These are phyloP conservation scores for Phylloscopus trochilus DNA, from an alignment of 2,113 vertebrate species.

Conservation along the genomic window DNA sequence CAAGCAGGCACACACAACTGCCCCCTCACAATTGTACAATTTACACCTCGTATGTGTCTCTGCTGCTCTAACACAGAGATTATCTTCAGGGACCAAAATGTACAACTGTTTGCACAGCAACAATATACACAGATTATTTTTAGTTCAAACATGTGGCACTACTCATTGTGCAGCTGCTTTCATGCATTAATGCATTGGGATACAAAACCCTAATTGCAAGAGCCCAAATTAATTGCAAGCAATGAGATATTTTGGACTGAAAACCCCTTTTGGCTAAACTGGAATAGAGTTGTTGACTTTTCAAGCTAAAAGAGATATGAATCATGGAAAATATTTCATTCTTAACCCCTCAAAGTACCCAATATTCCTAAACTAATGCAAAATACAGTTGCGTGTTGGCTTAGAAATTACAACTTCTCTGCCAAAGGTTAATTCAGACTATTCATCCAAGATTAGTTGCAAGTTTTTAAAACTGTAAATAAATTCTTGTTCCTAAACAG, in stretches of 20 bases:
- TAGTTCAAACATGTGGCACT: slow-evolving; percentile 60
- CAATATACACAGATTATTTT: slow-evolving; percentile 58
- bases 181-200: slow-evolving; percentile 52
- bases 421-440: slow-evolving; percentile 50
- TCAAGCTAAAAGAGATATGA: slow-evolving; percentile 48
- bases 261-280: slow-evolving; percentile 43
- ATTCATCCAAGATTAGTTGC: slow-evolving; percentile 45
- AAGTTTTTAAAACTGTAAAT: slow-evolving; percentile 60
- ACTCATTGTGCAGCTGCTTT: slow-evolving; percentile 57
- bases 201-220: slow-evolving; percentile 48
- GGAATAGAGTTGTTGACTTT: slow-evolving; percentile 42
- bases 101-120: slow-evolving; percentile 37
- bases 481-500: slow-evolving; percentile 56
- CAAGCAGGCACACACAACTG: background rate
- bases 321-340: slow-evolving; percentile 60
- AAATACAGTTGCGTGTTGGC: slow-evolving; percentile 46
- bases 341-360: slow-evolving; percentile 37
- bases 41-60: background rate
- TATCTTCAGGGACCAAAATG: slow-evolving; percentile 47
- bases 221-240: slow-evolving; percentile 50
- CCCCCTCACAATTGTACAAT: background rate
- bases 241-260: slow-evolving; percentile 47
- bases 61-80: background rate
- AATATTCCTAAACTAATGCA: slow-evolving; percentile 42
- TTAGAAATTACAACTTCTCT: background rate